Conservation (phyloP, 2,797 vertebrate species). For the Rhinogobio ventralis region DNA sequence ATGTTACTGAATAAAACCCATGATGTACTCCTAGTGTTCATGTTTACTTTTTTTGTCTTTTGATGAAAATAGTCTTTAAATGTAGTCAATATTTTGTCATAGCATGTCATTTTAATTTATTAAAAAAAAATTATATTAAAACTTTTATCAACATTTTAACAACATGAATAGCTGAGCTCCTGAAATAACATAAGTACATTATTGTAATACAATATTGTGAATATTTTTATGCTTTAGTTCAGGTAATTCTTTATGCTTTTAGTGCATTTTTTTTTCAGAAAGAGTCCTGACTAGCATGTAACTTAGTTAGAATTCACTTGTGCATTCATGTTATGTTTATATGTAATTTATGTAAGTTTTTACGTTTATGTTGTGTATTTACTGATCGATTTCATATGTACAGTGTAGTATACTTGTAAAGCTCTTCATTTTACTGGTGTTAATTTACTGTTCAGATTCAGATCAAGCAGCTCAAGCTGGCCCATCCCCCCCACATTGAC, state of each 20-base stretch:
- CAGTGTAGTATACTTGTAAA: not conserved
- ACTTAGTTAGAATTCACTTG: not conserved
- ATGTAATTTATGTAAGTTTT: not conserved
- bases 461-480: not conserved
- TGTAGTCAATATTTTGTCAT: not conserved
- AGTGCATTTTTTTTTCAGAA: not conserved
- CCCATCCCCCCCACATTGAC: too few species aligned
- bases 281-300: too few species aligned
- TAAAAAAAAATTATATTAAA: not conserved
- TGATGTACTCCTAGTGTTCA: slow-evolving; percentile 40
- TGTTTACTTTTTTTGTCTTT: slow-evolving; percentile 11
- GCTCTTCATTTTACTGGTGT: not conserved
- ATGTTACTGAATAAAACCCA: slow-evolving; percentile 53
- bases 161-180: not conserved
- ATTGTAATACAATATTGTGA: not conserved
- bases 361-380: not conserved
- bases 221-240: slow-evolving; percentile 2
- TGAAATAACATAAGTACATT: not conserved
- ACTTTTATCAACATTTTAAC: not conserved
- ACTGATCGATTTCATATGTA: not conserved
- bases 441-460: not conserved
- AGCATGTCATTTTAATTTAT: not conserved
- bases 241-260: not conserved
- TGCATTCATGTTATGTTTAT: not conserved
- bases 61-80: not conserved